Evolutionary conservation across 2,113 vertebrate genomes (phyloP), one percentile per base, ranked within the genome.

Genomic region (Rutilus rutilus): DNA sequence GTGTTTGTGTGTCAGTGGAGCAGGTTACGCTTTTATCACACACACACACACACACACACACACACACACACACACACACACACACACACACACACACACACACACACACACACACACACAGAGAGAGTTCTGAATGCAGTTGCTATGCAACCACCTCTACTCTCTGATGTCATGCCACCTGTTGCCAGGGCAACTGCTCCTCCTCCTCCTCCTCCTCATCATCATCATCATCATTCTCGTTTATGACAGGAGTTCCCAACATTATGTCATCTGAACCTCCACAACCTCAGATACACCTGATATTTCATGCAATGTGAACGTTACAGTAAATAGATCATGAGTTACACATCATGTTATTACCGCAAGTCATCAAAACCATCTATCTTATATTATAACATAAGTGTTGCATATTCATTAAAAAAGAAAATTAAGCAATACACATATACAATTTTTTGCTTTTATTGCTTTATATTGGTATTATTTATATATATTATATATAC

Each of bases 141-240:
- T 93, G 93, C 92, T 91, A 92, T 76, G 93, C 90, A 91, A 92
- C 92, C 47, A 42, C 67, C 85, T 62, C 75, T 45, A 78, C 62
- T 89, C 88, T 88, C 88, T 74, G 87, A 91, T 82, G 90, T 90
- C 73, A 75, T 62, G 15, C 84, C 92, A 94, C 91, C 90, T 92
- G 94, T 93, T 93, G 90, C 89, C 90, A 89, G 69, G 90, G 90
- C 42, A 89, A 93, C 91, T 45, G 86, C 88, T 87, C 65, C 60
- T 92, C 89, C 86, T 89, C 83, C 87, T 82, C 59, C 39, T 69
- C 79, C 85, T 69, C 60, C 78, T 65, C 84, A 47, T 89, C 83
- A 87, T 82, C 59, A 39, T 69, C 78, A 87, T 69, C 60, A 78
- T 65, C 84, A 15, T 50, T 4, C 47, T 50, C 47, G 14, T 84